Percentiles rank a stretch among this genome's conserved stretches.
phyloP scores from a whole-genome alignment of 2,888 invertebrate genomes.

The Isotomurus palustris region DNA sequence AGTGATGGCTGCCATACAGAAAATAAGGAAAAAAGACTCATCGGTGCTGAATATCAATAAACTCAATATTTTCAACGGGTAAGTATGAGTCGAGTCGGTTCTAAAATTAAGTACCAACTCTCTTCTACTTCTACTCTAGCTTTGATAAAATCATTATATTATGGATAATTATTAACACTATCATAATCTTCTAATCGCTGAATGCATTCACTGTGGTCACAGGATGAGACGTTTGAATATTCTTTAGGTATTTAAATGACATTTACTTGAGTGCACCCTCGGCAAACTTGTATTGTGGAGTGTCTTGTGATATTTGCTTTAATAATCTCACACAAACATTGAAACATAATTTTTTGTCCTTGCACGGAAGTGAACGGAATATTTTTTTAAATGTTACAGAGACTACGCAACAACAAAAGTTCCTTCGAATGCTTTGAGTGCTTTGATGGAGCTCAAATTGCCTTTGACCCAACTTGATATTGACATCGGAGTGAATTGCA shows the following conservation, averaged over 20 bases:
- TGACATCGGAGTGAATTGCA: conserved; percentile 26
- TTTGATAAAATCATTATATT: no score
- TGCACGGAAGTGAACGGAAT: background rate
- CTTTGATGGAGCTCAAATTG: conserved; percentile 24
- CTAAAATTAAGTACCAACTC: conserved; percentile 1
- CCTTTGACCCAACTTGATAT: conserved; percentile 24
- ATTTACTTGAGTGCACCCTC: no score
- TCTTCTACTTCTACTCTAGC: no score
- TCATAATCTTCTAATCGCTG: no score
- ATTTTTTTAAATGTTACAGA: conserved; percentile 4
- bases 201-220: no score
- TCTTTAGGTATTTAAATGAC: no score
- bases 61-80: conserved; percentile 37
- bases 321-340: no score
- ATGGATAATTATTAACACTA: no score
- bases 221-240: no score
- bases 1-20: conserved; percentile 20
- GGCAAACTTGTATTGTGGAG: no score
- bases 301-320: no score
- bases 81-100: conserved; percentile 4
- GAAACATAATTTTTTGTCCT: conserved; percentile 16
- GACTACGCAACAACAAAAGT: conserved; percentile 26
- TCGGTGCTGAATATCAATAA: conserved; percentile 25
- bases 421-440: conserved; percentile 11
- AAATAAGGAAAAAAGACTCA: conserved; percentile 13